phyloP scores from a whole-genome alignment of 2,113 vertebrate species.

The Scalopus aquaticus region DNA sequence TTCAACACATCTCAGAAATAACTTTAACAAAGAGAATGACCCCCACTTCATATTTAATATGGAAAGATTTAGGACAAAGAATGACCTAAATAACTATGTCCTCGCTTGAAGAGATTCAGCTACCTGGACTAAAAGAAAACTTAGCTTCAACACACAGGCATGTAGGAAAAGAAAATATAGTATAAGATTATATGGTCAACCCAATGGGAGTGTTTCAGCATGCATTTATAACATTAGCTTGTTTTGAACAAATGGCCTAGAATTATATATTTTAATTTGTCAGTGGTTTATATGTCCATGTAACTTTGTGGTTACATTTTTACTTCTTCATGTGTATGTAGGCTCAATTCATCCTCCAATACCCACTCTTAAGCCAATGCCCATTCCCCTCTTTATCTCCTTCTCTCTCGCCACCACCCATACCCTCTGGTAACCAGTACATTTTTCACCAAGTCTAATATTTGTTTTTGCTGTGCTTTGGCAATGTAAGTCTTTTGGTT shows the following conservation, averaged over 20 bases:
- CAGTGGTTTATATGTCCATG: no score
- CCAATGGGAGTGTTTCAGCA: not conserved
- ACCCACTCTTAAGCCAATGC: no score
- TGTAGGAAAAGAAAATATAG: not conserved
- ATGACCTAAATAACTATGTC: not conserved
- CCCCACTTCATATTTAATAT: not conserved
- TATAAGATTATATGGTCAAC: not conserved
- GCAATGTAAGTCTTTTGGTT: not conserved
- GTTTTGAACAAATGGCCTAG: not conserved
- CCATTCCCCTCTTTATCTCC: no score
- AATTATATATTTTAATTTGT: not conserved
- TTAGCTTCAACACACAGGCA: not conserved
- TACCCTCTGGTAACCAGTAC: no score
- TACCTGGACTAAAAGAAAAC: not conserved
- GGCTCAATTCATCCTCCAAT: not conserved
- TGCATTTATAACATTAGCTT: not conserved
- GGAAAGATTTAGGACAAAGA: not conserved
- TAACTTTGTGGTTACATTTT: no score
- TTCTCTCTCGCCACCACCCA: no score
- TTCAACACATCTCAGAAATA: not conserved
- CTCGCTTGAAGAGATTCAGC: not conserved
- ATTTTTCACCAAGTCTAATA: no score
- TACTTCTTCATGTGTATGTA: not conserved
- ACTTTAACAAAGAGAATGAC: not conserved
- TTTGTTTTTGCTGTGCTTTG: no score